These are phyloP conservation scores for Pristionchus mayeri DNA, from an alignment of 2,888 invertebrate genomes.

Conservation along the genomic window DNA sequence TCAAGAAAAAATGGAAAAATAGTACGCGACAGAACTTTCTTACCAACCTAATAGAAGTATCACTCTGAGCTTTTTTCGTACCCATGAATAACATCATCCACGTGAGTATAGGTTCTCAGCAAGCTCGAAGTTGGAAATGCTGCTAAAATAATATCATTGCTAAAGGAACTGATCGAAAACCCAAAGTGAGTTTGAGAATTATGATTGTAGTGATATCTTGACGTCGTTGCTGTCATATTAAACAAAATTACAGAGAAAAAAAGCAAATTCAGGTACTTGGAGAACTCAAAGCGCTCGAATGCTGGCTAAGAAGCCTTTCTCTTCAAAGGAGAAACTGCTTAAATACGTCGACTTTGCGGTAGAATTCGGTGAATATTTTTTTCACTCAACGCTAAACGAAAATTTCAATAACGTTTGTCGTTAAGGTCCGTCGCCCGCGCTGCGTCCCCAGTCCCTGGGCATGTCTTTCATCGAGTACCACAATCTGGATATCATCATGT, in stretches of 20 bases:
- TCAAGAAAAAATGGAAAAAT: no score
- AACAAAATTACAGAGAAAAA: no score
- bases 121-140: neutral
- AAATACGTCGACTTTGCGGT: slow-evolving; percentile 1
- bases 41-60: no score
- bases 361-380: neutral
- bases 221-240: neutral
- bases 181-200: neutral
- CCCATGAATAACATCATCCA: no score
- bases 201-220: neutral
- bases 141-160: neutral
- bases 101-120: slow-evolving; percentile 1
- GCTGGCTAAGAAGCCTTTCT: slow-evolving; percentile 22
- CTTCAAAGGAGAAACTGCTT: slow-evolving; percentile 4
- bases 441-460: no score
- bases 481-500: no score
- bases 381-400: neutral
- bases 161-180: neutral
- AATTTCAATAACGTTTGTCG: no score
- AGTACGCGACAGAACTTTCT: no score
- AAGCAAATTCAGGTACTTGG: neutral
- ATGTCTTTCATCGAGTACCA: no score
- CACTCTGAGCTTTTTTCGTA: no score
- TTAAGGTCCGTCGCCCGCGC: no score
- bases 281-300: neutral